Base-by-base conservation (phyloP, 2,888 invertebrate genomes). In the Spisula solida region DNA sequence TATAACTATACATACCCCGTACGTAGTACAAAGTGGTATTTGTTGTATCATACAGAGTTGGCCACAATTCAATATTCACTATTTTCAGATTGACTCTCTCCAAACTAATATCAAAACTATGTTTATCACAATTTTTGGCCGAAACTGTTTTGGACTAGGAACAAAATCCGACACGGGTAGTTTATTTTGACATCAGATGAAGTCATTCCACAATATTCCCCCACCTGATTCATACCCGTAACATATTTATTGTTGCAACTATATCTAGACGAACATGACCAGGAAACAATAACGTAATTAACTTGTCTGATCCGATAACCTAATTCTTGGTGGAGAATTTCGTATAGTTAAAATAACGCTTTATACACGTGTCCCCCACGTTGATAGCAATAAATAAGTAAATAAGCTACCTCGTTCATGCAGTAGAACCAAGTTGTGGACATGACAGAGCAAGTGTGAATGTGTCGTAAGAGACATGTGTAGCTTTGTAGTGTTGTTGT, bases 81-180 rank as follows among this genome's bases (percentile, higher is more conserved):
- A 51, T 51, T 12, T 16, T 51, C 51, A 51, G 51, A 51, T 51
- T 1, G 12, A 51, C 12, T 51, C 51, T 51, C 1, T 20, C 60
- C 8, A 66, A 66, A 25, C 25, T 66, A 25, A 66, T 66, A 25
- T 25, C 51, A 51, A 51, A 66, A 66, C 25, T 25, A 60, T 75
- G 34, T 31, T 14, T 31, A 75, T 31, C 75, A 31, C 18, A 34
- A 75, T 75, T 16, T 6, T 34, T 75, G 34, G 25, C 75, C 29
- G 75, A 34, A 18, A 75, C 75, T 12, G 31, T 34, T 16, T 75
- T 75, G 75, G 75, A 75, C 75, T 4, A 1, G 34, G 75, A 75
- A 75, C 75, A 75, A 75, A 75, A 75, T 34, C 75, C 75, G 75
- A 75, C 75, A 34, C 25, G 75, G 75, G 31, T 75, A 75, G 75